Evolutionary conservation across 2,113 vertebrate species (phyloP), one percentile per base, ranked within the genome.

Genomic region (Pterocles burchelli): DNA sequence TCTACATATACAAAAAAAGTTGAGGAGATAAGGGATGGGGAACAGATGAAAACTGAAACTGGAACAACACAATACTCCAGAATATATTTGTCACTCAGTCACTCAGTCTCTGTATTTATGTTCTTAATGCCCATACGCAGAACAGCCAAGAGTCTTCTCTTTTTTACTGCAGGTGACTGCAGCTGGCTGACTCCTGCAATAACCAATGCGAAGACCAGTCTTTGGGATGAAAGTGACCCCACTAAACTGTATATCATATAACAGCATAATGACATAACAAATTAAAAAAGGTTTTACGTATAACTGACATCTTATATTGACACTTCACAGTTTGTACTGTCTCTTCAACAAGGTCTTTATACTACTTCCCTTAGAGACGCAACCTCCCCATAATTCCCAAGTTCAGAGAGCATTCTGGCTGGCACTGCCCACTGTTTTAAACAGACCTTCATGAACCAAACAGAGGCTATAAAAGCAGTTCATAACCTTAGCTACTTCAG

Each of bases 41-140:
- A 93, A 76, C 26, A 92, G 62, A 68, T 29, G 55, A 93, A 95
- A 94, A 68, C 34, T 85, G 61, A 89, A 90, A 90, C 34, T n/a
- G 49, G 45, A 94, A 92, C 22, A 68, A 89, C 75, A 43, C 8
- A 71, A 59, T 55, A 94, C 61, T 87, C n/a, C 75, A 77, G 65
- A 92, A 68, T 63, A 81, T 21, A 88, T 71, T n/a, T 67, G 61
- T 41, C 57, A 52, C 29, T 88, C 51, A 77, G 25, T 59, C 77
- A 79, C 21, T 61, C 36, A 52, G n/a, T 21, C 36, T 61, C 46
- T 38, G 18, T 8, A 51, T 71, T 83, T 81, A 49, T 43, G 63
- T 55, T 70, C 66, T 95, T 73, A 86, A 51, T 36, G 24, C 48
- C 52, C 57, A 61, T 15, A 36, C 0, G 4, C 8, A 90, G 48